These are phyloP conservation scores for Erethizon dorsatum DNA, from an alignment of 2,797 vertebrate species.

Conservation along the genomic window DNA sequence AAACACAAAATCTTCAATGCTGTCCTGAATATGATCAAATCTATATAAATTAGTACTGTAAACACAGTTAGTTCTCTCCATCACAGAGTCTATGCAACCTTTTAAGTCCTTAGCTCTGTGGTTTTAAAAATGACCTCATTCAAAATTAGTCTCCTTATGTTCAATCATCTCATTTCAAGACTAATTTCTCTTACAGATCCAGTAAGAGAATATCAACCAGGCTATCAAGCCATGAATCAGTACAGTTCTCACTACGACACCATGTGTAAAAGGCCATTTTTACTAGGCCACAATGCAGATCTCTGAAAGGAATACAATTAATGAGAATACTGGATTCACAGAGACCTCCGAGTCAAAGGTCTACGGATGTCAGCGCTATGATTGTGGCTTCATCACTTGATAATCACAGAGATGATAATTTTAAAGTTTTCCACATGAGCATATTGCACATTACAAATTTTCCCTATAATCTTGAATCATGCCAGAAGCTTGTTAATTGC, in stretches of 20 bases:
- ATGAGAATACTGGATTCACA: slow-evolving; percentile 72
- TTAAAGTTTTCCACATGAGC: slow-evolving; percentile 77
- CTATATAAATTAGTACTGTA: not conserved
- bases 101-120: not conserved
- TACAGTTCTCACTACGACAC: not conserved
- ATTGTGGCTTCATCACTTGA: slow-evolving; percentile 83
- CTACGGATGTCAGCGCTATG: slow-evolving; percentile 65
- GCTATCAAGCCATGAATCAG: not conserved
- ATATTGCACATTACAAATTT: slow-evolving; percentile 78
- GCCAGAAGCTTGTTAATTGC: slow-evolving; percentile 86
- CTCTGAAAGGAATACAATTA: slow-evolving; percentile 77
- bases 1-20: not conserved
- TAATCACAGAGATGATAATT: slow-evolving; percentile 78
- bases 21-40: not conserved
- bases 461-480: slow-evolving; percentile 83
- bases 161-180: not conserved
- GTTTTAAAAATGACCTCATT: not conserved
- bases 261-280: not conserved
- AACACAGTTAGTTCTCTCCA: not conserved
- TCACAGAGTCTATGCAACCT: not conserved
- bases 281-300: not conserved
- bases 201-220: not conserved
- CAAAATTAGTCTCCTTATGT: not conserved
- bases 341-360: slow-evolving; percentile 74
- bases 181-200: not conserved